Evolutionary conservation across 2,113 vertebrate genomes (phyloP), one percentile per base, ranked within the genome.

Genomic region (Thamnophis sirtalis): DNA sequence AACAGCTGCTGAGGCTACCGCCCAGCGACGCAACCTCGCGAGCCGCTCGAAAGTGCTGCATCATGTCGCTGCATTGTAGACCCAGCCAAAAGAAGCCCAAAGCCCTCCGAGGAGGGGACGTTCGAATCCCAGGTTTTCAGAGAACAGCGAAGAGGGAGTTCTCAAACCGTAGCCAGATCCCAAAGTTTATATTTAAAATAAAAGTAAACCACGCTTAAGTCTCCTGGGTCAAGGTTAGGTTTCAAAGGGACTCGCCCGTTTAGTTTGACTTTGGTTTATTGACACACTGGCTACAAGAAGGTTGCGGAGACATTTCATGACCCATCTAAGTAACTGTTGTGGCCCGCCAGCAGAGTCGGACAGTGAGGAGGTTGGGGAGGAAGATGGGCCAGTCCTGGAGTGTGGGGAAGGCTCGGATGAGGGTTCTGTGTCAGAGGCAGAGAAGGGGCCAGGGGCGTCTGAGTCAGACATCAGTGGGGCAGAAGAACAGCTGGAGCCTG

Each of bases 101-200:
- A n/a, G 51, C 28, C 7, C 4, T 5, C 6, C 9, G 1, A 7
- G 13, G 10, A 9, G 4, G 48, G 26, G 0, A 33, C 73, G 0
- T 80, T 60, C 43, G 0, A 80, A 38, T 17, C 68, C 19, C 68
- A 7, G 73, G 17, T 33, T 43, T 38, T 38, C 17, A 1, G 17
- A 80, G 63, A 68, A 68, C 28, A 1, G 28, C 11, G 11, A n/a
- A 2, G 68, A 19, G 15, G 15, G 6, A 38, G 17, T 1, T 80
- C 73, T 43, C 17, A 21, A 80, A 17, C 33, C 13, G 7, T 0
- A 8, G 15, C 33, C 2, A 17, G 5, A 33, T 19, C 33, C 68
- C 33, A n/a, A 58, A 38, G 33, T 80, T 6, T 0, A 2, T n/a
- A 38, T 80, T 80, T 80, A 19, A 80, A 8, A 38, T 38, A 8